These are phyloP conservation scores for Cacatua alba DNA, from an alignment of 2,113 vertebrate species.

Conservation along the genomic window DNA sequence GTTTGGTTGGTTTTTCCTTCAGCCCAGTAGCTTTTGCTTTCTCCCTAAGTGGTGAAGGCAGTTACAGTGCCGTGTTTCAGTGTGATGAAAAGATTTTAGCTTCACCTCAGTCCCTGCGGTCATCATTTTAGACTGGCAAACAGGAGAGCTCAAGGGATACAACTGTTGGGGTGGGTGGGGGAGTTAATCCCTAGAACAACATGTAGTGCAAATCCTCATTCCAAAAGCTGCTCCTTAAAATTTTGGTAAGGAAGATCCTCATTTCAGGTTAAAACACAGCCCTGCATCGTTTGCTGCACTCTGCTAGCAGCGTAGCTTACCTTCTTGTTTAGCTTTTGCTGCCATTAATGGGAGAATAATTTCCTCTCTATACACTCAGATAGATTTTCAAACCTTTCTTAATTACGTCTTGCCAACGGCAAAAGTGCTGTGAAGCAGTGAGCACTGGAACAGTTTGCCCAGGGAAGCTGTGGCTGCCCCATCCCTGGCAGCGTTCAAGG, in stretches of 20 bases:
- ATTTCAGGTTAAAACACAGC: neutral
- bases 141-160: neutral
- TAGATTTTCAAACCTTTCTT: constrained; percentile 60
- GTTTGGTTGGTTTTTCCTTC: neutral
- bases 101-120: neutral
- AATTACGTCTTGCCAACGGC: constrained; percentile 53
- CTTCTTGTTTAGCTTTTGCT: constrained; percentile 53
- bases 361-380: constrained; percentile 44
- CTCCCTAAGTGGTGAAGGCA: neutral
- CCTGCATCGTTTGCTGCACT: neutral
- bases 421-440: constrained; percentile 14
- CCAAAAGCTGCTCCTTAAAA: neutral
- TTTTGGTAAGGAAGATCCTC: neutral
- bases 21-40: neutral
- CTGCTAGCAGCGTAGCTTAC: neutral
- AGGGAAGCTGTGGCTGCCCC: neutral
- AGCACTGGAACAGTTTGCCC: neutral
- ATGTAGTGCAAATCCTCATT: neutral
- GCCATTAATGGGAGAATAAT: constrained; percentile 52
- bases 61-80: neutral
- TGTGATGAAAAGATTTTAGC: neutral
- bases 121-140: neutral
- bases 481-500: neutral
- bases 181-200: neutral
- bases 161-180: neutral